Conservation (phyloP, 2,797 vertebrate genomes). For the Scarus forsteni region DNA sequence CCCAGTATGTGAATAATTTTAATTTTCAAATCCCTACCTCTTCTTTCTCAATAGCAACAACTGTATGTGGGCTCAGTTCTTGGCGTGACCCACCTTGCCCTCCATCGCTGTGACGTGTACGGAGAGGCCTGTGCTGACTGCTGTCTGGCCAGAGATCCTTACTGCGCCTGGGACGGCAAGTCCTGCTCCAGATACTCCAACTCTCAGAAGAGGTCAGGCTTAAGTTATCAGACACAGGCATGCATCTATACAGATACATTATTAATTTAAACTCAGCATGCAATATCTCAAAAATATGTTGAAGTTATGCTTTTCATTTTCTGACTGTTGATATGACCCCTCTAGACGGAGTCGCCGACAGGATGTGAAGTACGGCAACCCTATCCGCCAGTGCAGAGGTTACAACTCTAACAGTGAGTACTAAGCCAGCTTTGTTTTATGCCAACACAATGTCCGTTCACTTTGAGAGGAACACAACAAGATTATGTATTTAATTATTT, state of each 20-base stretch:
- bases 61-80: conserved; percentile 93
- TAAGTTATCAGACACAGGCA: neutral
- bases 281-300: conserved; percentile 7
- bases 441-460: neutral
- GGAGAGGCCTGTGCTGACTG: conserved; percentile 97
- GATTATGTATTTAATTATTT: neutral
- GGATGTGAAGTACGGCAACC: conserved; percentile 96
- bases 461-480: neutral
- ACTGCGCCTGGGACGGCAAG: conserved; percentile 98
- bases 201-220: conserved; percentile 94
- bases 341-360: conserved; percentile 95
- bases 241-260: neutral
- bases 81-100: conserved; percentile 95
- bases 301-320: conserved; percentile 51
- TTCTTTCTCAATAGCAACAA: conserved; percentile 91
- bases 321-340: conserved; percentile 50
- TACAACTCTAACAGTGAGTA: conserved; percentile 95
- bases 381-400: conserved; percentile 96
- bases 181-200: conserved; percentile 96
- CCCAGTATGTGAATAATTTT: no score
- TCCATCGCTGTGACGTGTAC: conserved; percentile 96
- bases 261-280: no score
- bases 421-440: neutral
- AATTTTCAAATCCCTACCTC: neutral
- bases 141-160: conserved; percentile 96